Percentiles rank a stretch among this genome's conserved stretches.
Evolutionary conservation across 2,113 vertebrate species (phyloP).

Genomic region (Sciurus niger): DNA sequence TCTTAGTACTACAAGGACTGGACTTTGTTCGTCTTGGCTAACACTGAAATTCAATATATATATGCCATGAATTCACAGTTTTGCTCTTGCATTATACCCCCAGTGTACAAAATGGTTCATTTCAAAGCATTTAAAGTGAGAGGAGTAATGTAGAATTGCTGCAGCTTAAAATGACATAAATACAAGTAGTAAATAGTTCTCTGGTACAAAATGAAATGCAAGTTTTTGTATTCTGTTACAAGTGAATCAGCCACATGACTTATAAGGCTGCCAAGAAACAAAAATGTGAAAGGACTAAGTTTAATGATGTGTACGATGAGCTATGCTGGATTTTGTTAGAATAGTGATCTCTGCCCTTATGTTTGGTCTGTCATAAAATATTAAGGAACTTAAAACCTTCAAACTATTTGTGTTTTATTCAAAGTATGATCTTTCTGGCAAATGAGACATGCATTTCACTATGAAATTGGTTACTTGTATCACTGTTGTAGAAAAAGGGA

Average conservation of each 20-base stretch:
- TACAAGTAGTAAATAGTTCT: conserved; percentile 6
- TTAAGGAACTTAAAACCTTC: conserved; percentile 30
- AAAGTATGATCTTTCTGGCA: background rate
- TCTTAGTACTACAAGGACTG: background rate
- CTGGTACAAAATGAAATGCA: background rate
- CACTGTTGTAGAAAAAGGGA: background rate
- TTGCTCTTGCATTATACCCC: background rate
- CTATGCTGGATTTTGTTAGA: background rate
- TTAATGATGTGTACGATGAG: background rate
- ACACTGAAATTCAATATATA: conserved; percentile 26
- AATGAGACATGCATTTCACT: background rate
- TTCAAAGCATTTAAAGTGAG: conserved; percentile 37
- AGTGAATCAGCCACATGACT: background rate
- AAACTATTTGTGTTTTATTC: background rate
- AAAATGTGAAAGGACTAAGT: background rate
- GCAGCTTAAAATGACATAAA: conserved; percentile 1
- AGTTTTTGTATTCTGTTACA: background rate
- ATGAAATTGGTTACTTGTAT: background rate
- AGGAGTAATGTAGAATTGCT: background rate
- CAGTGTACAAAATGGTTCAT: background rate
- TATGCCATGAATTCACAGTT: background rate
- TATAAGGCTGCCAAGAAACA: background rate
- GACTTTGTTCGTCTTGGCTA: background rate
- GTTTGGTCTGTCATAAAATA: background rate
- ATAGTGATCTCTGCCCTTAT: background rate